These are phyloP conservation scores for Corythornis leucogaster DNA, from an alignment of 2,797 vertebrate genomes.

Conservation along the genomic window DNA sequence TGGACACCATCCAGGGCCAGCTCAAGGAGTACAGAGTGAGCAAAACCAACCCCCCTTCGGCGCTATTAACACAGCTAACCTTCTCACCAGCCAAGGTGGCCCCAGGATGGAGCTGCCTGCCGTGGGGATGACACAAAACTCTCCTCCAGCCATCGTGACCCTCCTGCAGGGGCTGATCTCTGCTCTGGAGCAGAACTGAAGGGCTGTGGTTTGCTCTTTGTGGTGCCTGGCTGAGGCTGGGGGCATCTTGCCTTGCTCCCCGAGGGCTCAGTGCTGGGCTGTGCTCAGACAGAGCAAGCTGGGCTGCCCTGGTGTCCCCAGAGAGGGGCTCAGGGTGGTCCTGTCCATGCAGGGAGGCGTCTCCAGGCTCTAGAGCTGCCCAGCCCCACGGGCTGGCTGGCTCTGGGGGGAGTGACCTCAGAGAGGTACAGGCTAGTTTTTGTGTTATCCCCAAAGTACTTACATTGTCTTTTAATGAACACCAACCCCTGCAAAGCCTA, in stretches of 20 bases:
- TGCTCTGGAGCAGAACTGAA: not conserved
- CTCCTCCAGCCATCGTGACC: fast-evolving
- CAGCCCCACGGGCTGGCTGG: not conserved
- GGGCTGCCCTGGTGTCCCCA: not conserved
- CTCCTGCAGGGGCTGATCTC: not conserved
- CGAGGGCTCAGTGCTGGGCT: not conserved
- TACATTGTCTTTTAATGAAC: not conserved
- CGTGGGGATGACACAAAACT: constrained; percentile 45
- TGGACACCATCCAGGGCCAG: constrained; percentile 88
- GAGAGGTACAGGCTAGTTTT: not conserved
- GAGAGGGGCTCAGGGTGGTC: not conserved
- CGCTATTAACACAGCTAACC: constrained; percentile 41
- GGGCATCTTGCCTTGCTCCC: fast-evolving
- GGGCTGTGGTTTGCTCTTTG: not conserved
- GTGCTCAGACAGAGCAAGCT: not conserved
- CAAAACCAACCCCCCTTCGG: not conserved
- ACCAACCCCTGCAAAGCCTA: not conserved
- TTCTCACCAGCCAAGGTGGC: not conserved
- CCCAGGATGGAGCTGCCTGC: not conserved
- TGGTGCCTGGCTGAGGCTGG: not conserved
- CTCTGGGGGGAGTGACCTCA: not conserved
- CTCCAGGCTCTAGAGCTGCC: not conserved
- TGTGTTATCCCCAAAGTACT: constrained; percentile 52
- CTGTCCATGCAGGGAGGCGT: fast-evolving
- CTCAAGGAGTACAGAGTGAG: constrained; percentile 97